Conservation (phyloP, 1,140 invertebrate genomes). For the Sinella curviseta region DNA sequence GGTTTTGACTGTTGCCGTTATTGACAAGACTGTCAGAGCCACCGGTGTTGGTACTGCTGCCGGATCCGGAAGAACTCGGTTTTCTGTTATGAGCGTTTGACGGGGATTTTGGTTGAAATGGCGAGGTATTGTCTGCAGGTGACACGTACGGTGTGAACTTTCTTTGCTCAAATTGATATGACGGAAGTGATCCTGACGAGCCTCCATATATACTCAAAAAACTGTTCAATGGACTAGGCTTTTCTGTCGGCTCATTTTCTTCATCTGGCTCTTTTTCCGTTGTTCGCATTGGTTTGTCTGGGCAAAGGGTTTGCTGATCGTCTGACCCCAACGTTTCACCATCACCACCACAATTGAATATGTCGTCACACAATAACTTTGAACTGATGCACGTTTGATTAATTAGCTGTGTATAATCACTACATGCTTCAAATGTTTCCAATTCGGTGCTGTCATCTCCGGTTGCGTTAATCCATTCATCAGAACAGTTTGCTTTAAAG, state of each 20-base stretch:
- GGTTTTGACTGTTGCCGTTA: background rate
- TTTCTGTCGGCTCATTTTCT: background rate
- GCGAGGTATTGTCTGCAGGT: background rate
- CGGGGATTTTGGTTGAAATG: background rate
- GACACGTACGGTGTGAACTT: constrained; percentile 1
- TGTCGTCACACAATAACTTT: constrained; percentile 37
- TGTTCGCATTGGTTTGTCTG: constrained; percentile 24
- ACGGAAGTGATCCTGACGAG: background rate
- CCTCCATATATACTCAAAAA: background rate
- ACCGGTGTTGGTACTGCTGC: background rate
- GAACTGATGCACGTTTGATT: constrained; percentile 39
- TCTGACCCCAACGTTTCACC: constrained; percentile 30
- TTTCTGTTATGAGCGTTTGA: background rate
- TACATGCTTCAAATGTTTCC: constrained; percentile 24
- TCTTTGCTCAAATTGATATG: constrained; percentile 3
- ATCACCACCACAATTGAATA: constrained; percentile 38
- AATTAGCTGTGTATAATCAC: background rate
- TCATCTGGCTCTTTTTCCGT: constrained; percentile 23
- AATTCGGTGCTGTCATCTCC: background rate
- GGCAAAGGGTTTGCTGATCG: constrained; percentile 29
- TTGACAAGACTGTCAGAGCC: background rate
- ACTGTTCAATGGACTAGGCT: background rate
- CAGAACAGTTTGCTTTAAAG: constrained; percentile 1
- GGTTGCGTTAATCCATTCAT: constrained; percentile 21
- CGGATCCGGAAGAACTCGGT: background rate